Evolutionary conservation across 2,113 vertebrate genomes (phyloP).

Genomic region (Ciconia stormi): DNA sequence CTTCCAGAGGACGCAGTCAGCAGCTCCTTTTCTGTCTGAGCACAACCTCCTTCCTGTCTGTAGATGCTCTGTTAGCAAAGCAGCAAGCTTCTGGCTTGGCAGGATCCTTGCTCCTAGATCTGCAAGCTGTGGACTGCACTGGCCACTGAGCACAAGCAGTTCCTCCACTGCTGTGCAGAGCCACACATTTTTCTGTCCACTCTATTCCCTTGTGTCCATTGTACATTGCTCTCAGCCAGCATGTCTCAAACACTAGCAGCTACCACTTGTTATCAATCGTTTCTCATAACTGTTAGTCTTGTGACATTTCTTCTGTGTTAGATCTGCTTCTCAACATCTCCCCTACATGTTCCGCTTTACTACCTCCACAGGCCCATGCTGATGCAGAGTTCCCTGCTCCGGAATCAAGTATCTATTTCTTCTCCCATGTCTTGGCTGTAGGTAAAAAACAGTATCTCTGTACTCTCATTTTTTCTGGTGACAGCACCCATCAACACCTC

Average conservation of each 20-base stretch:
- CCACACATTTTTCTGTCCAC: background rate
- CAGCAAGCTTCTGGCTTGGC: background rate
- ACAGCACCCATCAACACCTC: constrained; percentile 32
- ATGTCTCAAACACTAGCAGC: background rate
- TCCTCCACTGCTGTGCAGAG: background rate
- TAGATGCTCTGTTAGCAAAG: background rate
- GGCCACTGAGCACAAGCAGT: background rate
- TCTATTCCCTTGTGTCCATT: background rate
- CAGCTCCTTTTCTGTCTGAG: background rate
- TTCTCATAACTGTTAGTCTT: background rate
- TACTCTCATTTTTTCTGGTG: constrained; percentile 9
- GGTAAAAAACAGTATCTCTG: background rate
- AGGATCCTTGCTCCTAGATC: background rate
- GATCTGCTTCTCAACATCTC: background rate
- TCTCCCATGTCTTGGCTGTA: background rate
- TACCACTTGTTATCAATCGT: rapidly evolving
- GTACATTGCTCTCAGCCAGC: background rate
- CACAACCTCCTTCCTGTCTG: background rate
- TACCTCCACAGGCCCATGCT: background rate
- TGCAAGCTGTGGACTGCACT: background rate
- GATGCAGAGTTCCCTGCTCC: background rate
- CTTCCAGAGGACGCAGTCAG: background rate
- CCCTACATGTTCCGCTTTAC: background rate
- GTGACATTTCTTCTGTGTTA: background rate
- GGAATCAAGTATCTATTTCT: background rate